These are phyloP conservation scores for Oreochromis grahami DNA, from an alignment of 2,797 vertebrate species.

Conservation along the genomic window DNA sequence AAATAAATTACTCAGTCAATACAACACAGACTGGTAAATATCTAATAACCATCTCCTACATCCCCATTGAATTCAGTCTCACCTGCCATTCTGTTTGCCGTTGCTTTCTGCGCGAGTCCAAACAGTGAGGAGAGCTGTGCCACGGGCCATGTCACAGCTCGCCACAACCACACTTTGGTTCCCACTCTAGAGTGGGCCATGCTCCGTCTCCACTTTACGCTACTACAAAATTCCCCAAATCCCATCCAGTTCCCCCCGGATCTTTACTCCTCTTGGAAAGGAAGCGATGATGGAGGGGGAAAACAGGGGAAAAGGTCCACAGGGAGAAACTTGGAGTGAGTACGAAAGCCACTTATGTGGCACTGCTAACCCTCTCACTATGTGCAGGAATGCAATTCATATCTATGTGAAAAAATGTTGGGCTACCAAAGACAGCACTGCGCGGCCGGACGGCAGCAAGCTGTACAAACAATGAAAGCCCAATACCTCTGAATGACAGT, in stretches of 20 bases:
- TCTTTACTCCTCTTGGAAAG: not conserved
- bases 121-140: conserved; percentile 32
- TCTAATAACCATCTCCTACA: not conserved
- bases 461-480: conserved; percentile 10
- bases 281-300: not conserved
- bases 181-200: conserved; percentile 31
- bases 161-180: conserved; percentile 37
- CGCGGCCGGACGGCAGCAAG: not conserved
- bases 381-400: conserved; percentile 58
- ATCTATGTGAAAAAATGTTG: conserved; percentile 59
- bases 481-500: not conserved
- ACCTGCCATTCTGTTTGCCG: conserved; percentile 41
- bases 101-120: not conserved
- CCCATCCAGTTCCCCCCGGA: not conserved
- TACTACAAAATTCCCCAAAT: not conserved
- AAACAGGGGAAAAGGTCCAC: not conserved
- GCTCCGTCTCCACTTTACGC: not conserved
- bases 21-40: not conserved
- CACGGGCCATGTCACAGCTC: conserved; percentile 22
- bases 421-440: conserved; percentile 9
- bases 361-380: conserved; percentile 28
- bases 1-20: not conserved
- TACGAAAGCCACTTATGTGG: conserved; percentile 17
- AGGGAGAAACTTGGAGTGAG: not conserved
- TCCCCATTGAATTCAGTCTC: not conserved